Percentiles rank a stretch among this genome's conserved stretches.
Conservation (phyloP, 2,113 vertebrate species). For the Marmota monax region DNA sequence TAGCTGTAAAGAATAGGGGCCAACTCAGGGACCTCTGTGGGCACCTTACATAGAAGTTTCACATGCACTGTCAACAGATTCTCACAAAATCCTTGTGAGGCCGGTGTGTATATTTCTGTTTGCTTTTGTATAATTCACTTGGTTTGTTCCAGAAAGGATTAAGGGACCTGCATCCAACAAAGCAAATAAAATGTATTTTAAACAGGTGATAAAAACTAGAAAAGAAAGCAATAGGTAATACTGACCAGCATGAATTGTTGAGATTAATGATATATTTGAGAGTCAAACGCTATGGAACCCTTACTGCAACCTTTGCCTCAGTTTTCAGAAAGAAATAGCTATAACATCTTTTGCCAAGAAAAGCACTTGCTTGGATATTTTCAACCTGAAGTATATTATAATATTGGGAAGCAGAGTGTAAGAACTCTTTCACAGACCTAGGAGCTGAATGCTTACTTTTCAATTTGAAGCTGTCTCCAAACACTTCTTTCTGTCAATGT, state of each 20-base stretch:
- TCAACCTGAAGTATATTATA: not conserved
- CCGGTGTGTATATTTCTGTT: not conserved
- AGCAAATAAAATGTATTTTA: slow-evolving; percentile 31
- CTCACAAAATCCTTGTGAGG: not conserved
- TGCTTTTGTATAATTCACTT: not conserved
- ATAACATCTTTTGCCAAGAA: slow-evolving; percentile 1
- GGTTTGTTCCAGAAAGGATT: slow-evolving; percentile 17
- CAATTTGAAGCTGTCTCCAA: slow-evolving; percentile 11
- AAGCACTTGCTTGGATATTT: slow-evolving; percentile 28
- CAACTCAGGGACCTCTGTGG: not conserved
- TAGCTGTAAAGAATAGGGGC: not conserved
- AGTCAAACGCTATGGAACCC: not conserved
- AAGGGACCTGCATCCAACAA: not conserved
- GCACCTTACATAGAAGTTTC: not conserved
- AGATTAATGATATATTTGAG: not conserved
- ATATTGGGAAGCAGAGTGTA: slow-evolving; percentile 7
- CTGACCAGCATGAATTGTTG: not conserved
- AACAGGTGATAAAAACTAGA: not conserved
- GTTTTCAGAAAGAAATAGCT: not conserved
- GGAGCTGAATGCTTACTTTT: not conserved
- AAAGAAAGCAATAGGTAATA: not conserved
- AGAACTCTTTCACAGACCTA: not conserved
- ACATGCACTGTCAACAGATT: not conserved
- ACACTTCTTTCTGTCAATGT: not conserved
- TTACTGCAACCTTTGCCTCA: not conserved